Evolutionary conservation across 2,888 invertebrate species (phyloP).

Genomic region (Tanypteryx hageni): DNA sequence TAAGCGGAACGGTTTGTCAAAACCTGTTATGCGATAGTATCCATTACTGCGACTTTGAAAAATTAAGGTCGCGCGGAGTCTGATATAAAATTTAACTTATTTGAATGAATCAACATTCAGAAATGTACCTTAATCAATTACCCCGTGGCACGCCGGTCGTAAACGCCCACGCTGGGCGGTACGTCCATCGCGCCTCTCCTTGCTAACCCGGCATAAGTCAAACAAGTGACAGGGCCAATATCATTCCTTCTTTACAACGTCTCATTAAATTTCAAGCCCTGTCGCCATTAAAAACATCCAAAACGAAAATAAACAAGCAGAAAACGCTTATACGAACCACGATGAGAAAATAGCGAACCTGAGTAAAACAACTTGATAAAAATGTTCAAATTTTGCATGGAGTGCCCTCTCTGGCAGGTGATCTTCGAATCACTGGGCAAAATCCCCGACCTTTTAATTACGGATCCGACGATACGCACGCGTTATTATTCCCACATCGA

Average conservation of each 20-base stretch:
- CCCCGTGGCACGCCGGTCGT: neutral
- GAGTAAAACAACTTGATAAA: neutral
- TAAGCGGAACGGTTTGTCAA: neutral
- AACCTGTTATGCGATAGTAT: neutral
- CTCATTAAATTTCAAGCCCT: neutral
- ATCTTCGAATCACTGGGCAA: too few species aligned
- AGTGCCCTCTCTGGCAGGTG: neutral
- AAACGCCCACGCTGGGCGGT: neutral
- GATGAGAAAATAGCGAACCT: neutral
- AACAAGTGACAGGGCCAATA: constrained; percentile 5
- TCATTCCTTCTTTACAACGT: neutral
- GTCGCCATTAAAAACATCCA: neutral
- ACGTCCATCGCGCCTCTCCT: neutral
- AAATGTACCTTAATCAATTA: neutral
- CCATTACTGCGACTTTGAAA: neutral
- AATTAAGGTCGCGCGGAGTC: neutral
- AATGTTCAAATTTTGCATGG: neutral
- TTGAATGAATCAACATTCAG: neutral
- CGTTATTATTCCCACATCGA: neutral
- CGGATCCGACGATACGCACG: neutral
- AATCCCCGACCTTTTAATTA: neutral
- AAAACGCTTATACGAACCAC: neutral
- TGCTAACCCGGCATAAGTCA: neutral
- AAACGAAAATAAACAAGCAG: neutral
- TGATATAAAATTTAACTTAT: neutral